phyloP scores from a whole-genome alignment of 2,113 vertebrate genomes.

The Tachysurus fulvidraco region DNA sequence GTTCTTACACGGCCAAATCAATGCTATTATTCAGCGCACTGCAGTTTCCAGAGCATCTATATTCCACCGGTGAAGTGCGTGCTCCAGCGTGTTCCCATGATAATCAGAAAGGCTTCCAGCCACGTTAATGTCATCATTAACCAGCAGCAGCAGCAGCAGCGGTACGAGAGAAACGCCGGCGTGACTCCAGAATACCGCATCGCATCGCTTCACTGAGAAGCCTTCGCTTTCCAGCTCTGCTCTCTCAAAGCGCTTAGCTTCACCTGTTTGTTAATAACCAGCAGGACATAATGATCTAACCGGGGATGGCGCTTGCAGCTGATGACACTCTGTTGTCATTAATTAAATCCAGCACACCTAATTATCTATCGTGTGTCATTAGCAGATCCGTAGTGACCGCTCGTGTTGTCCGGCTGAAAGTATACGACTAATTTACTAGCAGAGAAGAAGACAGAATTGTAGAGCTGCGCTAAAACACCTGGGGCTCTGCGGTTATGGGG shows the following conservation, averaged over 20 bases:
- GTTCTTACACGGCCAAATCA: constrained; percentile 32
- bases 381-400: background rate
- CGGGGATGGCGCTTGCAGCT: background rate
- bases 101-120: constrained; percentile 53
- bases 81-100: constrained; percentile 11
- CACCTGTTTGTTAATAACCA: constrained; percentile 18
- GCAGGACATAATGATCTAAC: background rate
- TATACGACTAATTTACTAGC: background rate
- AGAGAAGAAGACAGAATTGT: background rate
- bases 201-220: background rate
- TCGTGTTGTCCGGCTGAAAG: background rate
- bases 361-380: constrained; percentile 12
- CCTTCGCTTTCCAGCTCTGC: background rate
- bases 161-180: background rate
- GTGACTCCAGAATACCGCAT: background rate
- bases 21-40: constrained; percentile 30
- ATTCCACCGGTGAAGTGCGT: constrained; percentile 12
- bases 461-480: background rate
- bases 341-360: constrained; percentile 24
- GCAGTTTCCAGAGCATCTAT: constrained; percentile 28
- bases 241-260: background rate
- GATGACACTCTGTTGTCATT: background rate
- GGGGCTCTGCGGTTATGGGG: background rate
- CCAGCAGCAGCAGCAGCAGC: background rate
- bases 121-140: constrained; percentile 51